Conservation (phyloP, 2,888 invertebrate genomes). For the Coecobrya sp. region DNA sequence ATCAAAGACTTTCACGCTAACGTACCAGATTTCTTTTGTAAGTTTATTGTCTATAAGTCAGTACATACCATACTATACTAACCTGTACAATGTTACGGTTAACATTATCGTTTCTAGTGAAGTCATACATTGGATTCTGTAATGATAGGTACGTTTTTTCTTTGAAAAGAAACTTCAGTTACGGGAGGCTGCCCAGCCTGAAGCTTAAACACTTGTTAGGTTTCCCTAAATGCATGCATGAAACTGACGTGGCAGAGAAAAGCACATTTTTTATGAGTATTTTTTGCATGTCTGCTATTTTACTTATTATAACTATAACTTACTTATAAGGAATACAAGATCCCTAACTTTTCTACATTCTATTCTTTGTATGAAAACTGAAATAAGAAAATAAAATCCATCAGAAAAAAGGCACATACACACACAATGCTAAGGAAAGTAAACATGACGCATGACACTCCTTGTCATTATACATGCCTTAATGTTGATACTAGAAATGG, state of each 20-base stretch:
- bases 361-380: not conserved
- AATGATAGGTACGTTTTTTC: not conserved
- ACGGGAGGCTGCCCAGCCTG: not conserved
- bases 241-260: not conserved
- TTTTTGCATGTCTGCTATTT: too few species aligned
- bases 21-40: not conserved
- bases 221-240: constrained; percentile 6
- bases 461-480: constrained; percentile 15
- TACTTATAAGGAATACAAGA: not conserved
- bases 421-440: constrained; percentile 17
- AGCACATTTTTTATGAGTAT: not conserved
- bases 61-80: not conserved
- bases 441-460: constrained; percentile 22
- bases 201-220: constrained; percentile 67
- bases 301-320: not conserved
- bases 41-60: constrained; percentile 12
- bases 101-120: constrained; percentile 14
- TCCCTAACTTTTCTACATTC: not conserved
- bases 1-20: not conserved
- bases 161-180: not conserved
- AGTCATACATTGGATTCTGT: not conserved
- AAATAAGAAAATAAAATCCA: not conserved
- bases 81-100: not conserved
- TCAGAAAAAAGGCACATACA: not conserved
- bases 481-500: constrained; percentile 27